Evolutionary conservation across 2,888 invertebrate species (phyloP).

Genomic region (Chesias legatella): DNA sequence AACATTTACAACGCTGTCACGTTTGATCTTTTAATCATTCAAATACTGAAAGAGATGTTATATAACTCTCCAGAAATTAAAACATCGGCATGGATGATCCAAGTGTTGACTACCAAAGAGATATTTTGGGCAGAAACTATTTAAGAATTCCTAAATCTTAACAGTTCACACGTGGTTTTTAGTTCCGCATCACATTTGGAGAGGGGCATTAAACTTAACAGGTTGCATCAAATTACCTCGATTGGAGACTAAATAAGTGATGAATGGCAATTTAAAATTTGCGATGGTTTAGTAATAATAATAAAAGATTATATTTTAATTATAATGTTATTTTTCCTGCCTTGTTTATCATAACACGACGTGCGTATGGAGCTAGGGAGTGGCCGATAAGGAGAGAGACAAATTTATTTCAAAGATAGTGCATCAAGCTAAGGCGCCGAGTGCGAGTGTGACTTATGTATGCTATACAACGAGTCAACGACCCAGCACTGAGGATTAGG

Average conservation of each 20-base stretch:
- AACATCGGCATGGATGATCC: constrained; percentile 32
- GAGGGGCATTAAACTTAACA: constrained; percentile 2
- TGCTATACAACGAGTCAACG: constrained; percentile 55
- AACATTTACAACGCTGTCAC: too few species aligned
- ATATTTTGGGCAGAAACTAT: constrained; percentile 42
- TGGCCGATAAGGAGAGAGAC: constrained; percentile 26
- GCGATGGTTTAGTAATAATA: too few species aligned
- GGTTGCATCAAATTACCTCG: constrained; percentile 2
- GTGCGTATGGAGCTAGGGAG: too few species aligned
- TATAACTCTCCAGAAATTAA: constrained; percentile 28
- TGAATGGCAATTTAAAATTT: too few species aligned
- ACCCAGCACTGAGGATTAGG: constrained; percentile 58
- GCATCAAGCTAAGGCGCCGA: constrained; percentile 47
- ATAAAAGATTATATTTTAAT: too few species aligned
- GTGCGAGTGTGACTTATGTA: constrained; percentile 55
- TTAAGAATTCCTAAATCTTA: constrained; percentile 39
- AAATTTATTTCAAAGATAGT: constrained; percentile 48
- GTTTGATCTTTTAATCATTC: too few species aligned
- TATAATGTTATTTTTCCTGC: too few species aligned
- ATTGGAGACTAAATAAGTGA: too few species aligned
- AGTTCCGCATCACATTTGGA: constrained; percentile 24
- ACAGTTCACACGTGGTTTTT: constrained; percentile 34
- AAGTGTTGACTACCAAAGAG: constrained; percentile 31
- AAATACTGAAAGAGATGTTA: constrained; percentile 15
- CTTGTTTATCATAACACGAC: too few species aligned